Evolutionary conservation across 2,113 vertebrate species (phyloP).

Genomic region (Macheiramphus alcinus): DNA sequence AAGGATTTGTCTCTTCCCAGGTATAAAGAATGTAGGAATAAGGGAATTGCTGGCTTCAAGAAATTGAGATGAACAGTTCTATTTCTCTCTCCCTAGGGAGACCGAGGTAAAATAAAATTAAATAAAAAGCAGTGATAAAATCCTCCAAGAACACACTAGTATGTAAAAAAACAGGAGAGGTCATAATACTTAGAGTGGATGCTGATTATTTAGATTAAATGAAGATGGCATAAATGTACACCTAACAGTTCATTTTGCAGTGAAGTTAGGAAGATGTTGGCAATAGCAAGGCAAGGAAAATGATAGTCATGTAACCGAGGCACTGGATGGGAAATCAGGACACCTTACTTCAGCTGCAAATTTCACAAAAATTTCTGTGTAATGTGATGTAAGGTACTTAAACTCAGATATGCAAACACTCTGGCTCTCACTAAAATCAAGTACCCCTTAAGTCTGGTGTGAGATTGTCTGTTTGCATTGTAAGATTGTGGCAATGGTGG

Average conservation of each 20-base stretch:
- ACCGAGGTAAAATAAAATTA: neutral
- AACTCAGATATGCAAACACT: neutral
- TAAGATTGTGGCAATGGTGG: neutral
- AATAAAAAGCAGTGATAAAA: neutral
- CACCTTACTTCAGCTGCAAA: neutral
- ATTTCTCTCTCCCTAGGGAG: neutral
- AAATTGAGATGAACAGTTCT: neutral
- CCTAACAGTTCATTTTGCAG: neutral
- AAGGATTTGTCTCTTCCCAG: neutral
- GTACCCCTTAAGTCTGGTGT: neutral
- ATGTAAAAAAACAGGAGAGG: neutral
- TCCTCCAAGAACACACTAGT: neutral
- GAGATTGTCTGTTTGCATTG: neutral
- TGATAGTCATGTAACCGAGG: fast-evolving
- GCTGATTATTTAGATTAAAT: neutral
- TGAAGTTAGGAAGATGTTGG: neutral
- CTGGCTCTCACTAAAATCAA: neutral
- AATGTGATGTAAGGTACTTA: neutral
- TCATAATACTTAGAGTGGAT: neutral
- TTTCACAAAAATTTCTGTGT: neutral
- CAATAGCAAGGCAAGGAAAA: neutral
- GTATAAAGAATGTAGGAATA: neutral
- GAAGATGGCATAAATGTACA: neutral
- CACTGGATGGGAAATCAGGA: neutral
- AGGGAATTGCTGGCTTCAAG: neutral